Conservation (phyloP, 1,140 invertebrate genomes). For the Eufriesea mexicana region DNA sequence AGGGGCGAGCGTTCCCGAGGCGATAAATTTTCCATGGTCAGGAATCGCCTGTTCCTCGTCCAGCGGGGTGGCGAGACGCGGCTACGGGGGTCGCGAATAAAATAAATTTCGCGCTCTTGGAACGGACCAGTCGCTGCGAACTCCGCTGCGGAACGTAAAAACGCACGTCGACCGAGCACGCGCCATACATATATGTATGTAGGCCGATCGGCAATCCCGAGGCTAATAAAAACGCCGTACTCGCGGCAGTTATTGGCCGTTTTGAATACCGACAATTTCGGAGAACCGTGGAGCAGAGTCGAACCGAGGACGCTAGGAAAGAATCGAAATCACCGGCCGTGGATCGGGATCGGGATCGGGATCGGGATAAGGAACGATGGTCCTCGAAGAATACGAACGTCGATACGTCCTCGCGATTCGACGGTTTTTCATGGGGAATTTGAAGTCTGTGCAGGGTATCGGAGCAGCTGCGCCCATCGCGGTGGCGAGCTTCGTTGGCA, state of each 20-base stretch:
- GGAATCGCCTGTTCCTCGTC: neutral
- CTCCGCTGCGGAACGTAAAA: constrained; percentile 10
- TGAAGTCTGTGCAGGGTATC: neutral
- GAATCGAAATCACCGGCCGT: neutral
- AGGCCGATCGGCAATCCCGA: neutral
- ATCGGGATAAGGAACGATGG: constrained; percentile 44
- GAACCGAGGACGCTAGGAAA: neutral
- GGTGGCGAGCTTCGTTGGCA: constrained; percentile 42
- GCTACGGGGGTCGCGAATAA: neutral
- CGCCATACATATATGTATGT: constrained; percentile 18
- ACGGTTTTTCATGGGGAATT: constrained; percentile 43
- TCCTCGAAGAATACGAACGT: constrained; percentile 41
- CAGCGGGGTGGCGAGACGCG: neutral
- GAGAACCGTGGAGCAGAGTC: neutral
- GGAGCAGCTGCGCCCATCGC: neutral
- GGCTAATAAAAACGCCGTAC: constrained; percentile 9
- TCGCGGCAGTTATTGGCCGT: constrained; percentile 35
- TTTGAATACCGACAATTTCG: constrained; percentile 46
- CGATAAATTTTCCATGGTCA: constrained; percentile 33
- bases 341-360: constrained; percentile 19
- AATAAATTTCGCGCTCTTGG: constrained; percentile 45
- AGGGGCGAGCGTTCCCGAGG: constrained; percentile 1
- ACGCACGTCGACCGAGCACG: neutral
- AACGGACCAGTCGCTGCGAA: neutral
- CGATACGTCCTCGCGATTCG: constrained; percentile 20